phyloP scores from a whole-genome alignment of 1,140 invertebrate species.

The Drosophila lacteicornis region DNA sequence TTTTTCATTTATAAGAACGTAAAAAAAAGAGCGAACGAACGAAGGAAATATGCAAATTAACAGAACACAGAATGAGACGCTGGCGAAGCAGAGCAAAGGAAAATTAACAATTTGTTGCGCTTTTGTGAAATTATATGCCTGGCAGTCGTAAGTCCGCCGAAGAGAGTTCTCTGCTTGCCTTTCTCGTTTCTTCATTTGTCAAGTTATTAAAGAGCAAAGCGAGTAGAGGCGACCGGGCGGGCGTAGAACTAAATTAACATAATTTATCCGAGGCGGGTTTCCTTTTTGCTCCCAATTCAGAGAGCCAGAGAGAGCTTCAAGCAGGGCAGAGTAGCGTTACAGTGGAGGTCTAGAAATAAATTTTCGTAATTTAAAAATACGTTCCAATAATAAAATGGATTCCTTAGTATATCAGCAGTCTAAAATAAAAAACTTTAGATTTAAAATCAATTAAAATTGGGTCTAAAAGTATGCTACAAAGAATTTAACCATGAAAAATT shows the following conservation, averaged over 20 bases:
- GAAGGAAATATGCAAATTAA: slow-evolving; percentile 70
- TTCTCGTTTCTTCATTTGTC: slow-evolving; percentile 70
- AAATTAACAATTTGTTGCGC: slow-evolving; percentile 82
- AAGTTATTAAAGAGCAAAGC: slow-evolving; percentile 65
- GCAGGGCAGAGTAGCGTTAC: slow-evolving; percentile 7
- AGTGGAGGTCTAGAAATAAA: neutral
- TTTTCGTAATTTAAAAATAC: too few relatives aligned
- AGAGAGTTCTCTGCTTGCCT: slow-evolving; percentile 32
- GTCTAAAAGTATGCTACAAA: too few relatives aligned
- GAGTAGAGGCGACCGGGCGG: slow-evolving; percentile 5
- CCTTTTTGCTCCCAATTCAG: slow-evolving; percentile 13
- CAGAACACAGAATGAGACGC: slow-evolving; percentile 31
- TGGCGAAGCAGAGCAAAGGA: slow-evolving; percentile 52
- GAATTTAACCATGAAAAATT: neutral
- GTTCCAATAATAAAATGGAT: neutral
- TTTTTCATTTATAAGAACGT: slow-evolving; percentile 57
- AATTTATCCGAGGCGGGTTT: slow-evolving; percentile 66
- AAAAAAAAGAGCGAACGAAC: slow-evolving; percentile 29
- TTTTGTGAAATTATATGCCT: slow-evolving; percentile 77
- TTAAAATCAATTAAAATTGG: neutral
- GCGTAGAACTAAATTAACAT: slow-evolving; percentile 61
- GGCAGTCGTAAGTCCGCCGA: slow-evolving; percentile 60
- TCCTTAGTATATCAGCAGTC: too few relatives aligned
- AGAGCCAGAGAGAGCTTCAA: neutral
- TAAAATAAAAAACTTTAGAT: neutral